A percentile compares a stretch with the other conserved stretches of the same genome.
Evolutionary conservation across 2,797 vertebrate species (phyloP).

Genomic region (Geotrypetes seraphini): DNA sequence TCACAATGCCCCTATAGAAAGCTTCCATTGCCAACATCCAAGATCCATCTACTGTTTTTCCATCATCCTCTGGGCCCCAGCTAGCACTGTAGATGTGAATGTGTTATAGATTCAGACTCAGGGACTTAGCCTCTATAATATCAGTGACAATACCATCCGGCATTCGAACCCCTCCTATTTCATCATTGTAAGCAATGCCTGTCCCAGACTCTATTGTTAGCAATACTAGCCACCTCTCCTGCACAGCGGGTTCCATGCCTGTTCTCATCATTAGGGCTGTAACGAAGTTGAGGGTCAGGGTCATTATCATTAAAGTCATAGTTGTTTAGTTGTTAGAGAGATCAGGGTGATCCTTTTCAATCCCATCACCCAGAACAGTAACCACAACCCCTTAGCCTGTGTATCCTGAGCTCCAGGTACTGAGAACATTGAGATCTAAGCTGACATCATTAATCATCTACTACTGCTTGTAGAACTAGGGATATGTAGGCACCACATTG

Average conservation of each 20-base stretch:
- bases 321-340: conserved; percentile 77
- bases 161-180: conserved; percentile 81
- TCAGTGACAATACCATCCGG: conserved; percentile 77
- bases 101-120: conserved; percentile 72
- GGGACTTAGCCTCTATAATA: conserved; percentile 72
- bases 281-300: too few species aligned
- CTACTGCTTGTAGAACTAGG: conserved; percentile 62
- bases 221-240: conserved; percentile 70
- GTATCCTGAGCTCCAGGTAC: conserved; percentile 74
- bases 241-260: conserved; percentile 86
- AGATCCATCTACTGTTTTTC: conserved; percentile 74
- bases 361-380: conserved; percentile 75
- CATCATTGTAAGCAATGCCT: conserved; percentile 70
- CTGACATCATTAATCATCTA: conserved; percentile 51
- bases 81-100: conserved; percentile 86
- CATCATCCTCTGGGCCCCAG: conserved; percentile 81
- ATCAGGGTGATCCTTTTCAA: conserved; percentile 79
- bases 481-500: conserved; percentile 37
- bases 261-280: too few species aligned
- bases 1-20: conserved; percentile 42
- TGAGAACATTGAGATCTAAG: conserved; percentile 64
- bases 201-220: conserved; percentile 70
- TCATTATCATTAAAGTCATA: too few species aligned
- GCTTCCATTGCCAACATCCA: conserved; percentile 63
- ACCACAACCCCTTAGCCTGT: conserved; percentile 73